Base-by-base conservation (phyloP, 2,797 vertebrate genomes). In the Acipenser ruthenus region DNA sequence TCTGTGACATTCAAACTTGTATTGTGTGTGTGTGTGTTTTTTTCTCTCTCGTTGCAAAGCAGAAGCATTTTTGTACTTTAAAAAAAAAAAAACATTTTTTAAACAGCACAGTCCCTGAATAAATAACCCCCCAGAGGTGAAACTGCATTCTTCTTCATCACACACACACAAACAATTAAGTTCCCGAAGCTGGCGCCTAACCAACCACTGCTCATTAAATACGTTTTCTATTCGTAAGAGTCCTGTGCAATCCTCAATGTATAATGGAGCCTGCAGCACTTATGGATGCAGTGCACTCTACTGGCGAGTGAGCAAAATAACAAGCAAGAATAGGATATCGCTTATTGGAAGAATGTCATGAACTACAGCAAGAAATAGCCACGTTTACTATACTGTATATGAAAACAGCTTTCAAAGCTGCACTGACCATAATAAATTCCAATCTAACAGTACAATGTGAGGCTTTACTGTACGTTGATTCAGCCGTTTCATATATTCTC, bases 221-320 rank as follows among this genome's bases (percentile, higher is more conserved):
- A 7, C 49, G 65, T 11, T 15, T 66, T 10, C 23, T 37, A 49
- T 15, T 50, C 37, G 37, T 37, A 18, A 18, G 15, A 18, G 12
- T 37, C 53, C 56, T 8, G 37, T 10, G 49, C 8, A 49, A 62
- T 62, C 15, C 50, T 12, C 13, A 58, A 3, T 56, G 12, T 13
- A 50, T 12, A 53, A 7, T 60, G 13, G 51, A 23, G 62, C 55
- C 65, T n/a, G 62, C 11, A 60, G 62, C 61, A 70, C 18, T 70
- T 67, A 62, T 70, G 69, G 51, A 13, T 53, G 8, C 53, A 56
- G 61, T 8, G 69, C 65, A 61, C 69, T 70, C 69, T 70, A 60
- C 69, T 70, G 69, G 65, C 50, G 49, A 50, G 60, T 70, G 10
- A 2, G 5, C 50, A 37, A n/a, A 52, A 70, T 67, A 67, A 49